Percentiles rank a stretch among this genome's conserved stretches.
Conservation (phyloP, 1,140 invertebrate species). For the Phymorhynchus buccinoides region DNA sequence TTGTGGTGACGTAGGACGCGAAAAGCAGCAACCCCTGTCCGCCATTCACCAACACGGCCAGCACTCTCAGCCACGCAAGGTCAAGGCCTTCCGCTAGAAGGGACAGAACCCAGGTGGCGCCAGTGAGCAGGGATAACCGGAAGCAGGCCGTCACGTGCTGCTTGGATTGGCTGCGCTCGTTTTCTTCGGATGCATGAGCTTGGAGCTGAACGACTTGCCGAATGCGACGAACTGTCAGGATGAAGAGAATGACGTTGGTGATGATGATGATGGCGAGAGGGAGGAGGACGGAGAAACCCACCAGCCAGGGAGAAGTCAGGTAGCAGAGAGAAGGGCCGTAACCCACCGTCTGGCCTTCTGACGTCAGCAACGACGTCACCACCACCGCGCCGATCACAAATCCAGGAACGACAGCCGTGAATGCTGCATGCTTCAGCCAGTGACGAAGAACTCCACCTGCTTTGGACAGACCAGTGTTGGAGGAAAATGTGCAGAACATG, state of each 20-base stretch:
- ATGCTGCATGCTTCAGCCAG: background rate
- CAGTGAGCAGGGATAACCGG: conserved; percentile 71
- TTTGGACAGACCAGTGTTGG: background rate
- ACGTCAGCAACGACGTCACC: background rate
- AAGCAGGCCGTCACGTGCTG: conserved; percentile 44
- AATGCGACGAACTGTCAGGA: conserved; percentile 38
- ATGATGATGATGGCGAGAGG: conserved; percentile 36
- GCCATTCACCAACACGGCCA: conserved; percentile 76
- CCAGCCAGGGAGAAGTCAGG: conserved; percentile 33
- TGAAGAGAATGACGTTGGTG: conserved; percentile 47
- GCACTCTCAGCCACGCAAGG: conserved; percentile 72
- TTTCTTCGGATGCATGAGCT: background rate
- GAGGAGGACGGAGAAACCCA: conserved; percentile 31
- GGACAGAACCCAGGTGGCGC: conserved; percentile 77
- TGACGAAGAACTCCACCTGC: background rate
- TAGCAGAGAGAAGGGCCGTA: conserved; percentile 45
- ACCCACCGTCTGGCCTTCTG: conserved; percentile 9
- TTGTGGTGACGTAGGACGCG: conserved; percentile 74
- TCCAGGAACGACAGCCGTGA: background rate
- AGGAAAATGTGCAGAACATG: conserved; percentile 29
- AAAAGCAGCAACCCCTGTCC: conserved; percentile 78
- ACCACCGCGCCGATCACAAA: conserved; percentile 9
- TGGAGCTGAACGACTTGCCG: background rate
- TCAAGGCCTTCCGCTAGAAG: conserved; percentile 75
- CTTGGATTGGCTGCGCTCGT: background rate